Evolutionary conservation across 2,113 vertebrate genomes (phyloP).

Genomic region (Ginglymostoma cirratum): DNA sequence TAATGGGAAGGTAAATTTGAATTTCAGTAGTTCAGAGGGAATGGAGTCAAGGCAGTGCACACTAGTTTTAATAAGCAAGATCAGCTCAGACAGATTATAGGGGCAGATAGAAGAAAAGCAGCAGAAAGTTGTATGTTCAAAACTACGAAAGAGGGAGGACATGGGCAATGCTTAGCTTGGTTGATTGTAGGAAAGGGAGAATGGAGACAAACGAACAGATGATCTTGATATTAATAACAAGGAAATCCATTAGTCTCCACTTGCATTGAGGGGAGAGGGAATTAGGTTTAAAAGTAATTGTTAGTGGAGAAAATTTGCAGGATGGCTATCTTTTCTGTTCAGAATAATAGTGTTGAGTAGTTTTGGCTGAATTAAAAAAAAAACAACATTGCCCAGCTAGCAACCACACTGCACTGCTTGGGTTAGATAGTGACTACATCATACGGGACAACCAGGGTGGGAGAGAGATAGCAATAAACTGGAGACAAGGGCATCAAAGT

Average conservation of each 20-base stretch:
- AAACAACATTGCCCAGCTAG: not conserved
- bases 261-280: not conserved
- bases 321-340: not conserved
- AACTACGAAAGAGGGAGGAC: too few species aligned
- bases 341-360: not conserved
- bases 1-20: not conserved
- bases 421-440: not conserved
- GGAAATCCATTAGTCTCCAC: too few species aligned
- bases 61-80: not conserved
- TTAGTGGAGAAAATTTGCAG: not conserved
- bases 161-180: not conserved
- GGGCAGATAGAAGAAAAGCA: not conserved
- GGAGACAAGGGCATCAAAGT: not conserved
- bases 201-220: not conserved
- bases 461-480: not conserved
- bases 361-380: not conserved
- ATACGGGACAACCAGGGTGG: not conserved
- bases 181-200: not conserved
- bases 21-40: not conserved
- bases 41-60: not conserved
- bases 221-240: too few species aligned
- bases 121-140: not conserved
- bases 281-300: not conserved
- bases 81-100: not conserved
- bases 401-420: not conserved